Evolutionary conservation across 2,888 invertebrate genomes (phyloP).

Genomic region (Trichopoda pennipes): DNA sequence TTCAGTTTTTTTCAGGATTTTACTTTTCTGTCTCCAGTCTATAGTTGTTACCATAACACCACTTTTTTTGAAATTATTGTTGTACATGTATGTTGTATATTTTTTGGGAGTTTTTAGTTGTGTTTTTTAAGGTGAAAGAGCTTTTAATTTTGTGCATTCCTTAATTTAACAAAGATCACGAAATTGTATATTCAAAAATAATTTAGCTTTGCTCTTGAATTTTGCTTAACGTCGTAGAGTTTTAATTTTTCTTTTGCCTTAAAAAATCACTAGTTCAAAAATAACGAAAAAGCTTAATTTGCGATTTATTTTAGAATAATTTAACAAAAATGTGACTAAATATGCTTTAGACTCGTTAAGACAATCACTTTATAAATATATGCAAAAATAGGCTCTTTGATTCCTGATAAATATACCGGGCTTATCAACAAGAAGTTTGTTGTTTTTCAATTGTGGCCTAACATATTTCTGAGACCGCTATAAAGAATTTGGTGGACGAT

Average conservation of each 20-base stretch:
- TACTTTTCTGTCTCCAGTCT: slow-evolving; percentile 12
- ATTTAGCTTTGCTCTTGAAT: not conserved
- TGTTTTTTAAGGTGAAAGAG: not conserved
- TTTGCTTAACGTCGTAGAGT: not conserved
- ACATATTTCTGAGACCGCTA: no score
- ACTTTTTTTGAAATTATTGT: slow-evolving; percentile 6
- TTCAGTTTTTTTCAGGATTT: slow-evolving; percentile 36
- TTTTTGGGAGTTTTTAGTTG: not conserved
- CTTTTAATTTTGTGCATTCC: slow-evolving; percentile 2
- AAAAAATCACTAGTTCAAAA: not conserved
- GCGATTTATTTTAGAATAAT: no score
- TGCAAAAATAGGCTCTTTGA: no score
- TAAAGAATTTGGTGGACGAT: no score
- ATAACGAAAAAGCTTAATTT: not conserved
- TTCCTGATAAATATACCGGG: no score
- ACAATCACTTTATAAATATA: no score
- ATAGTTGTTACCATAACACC: slow-evolving; percentile 5
- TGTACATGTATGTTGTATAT: slow-evolving; percentile 2
- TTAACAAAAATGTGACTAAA: no score
- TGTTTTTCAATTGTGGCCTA: no score
- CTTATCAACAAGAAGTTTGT: no score
- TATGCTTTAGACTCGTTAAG: no score
- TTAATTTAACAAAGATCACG: slow-evolving; percentile 8
- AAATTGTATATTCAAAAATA: slow-evolving; percentile 29
- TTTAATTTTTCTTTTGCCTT: not conserved